These are phyloP conservation scores for Indicator indicator DNA, from an alignment of 2,113 vertebrate genomes.

Conservation along the genomic window DNA sequence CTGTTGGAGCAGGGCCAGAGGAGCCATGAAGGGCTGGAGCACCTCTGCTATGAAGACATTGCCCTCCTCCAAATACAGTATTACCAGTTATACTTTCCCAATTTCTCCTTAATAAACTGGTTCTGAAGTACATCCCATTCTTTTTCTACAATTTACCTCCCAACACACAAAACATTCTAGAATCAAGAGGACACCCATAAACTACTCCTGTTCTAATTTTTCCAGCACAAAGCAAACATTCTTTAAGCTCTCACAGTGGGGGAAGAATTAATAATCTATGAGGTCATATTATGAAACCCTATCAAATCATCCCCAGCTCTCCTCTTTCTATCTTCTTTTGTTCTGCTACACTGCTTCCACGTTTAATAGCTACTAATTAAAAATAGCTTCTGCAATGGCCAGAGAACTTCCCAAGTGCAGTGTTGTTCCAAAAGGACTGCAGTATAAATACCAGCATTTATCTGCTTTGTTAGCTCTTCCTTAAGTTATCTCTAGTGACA, in stretches of 20 bases:
- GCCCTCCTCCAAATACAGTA: neutral
- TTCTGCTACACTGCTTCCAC: neutral
- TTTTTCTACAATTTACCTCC: neutral
- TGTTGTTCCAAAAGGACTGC: neutral
- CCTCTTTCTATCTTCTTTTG: neutral
- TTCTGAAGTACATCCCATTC: neutral
- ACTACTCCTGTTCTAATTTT: neutral
- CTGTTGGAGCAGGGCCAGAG: too few species aligned
- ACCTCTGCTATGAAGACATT: neutral
- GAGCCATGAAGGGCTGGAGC: too few species aligned
- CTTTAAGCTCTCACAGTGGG: neutral
- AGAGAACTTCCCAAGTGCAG: neutral
- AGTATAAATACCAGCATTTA: neutral
- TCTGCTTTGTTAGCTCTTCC: neutral
- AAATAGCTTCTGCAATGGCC: neutral
- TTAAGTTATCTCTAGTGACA: neutral
- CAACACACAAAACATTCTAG: neutral
- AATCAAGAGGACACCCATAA: neutral
- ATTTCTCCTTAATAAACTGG: neutral
- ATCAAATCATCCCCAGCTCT: neutral
- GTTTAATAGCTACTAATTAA: neutral
- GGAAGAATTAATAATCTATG: neutral
- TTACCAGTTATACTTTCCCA: neutral
- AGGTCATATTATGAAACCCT: neutral
- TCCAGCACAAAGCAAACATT: neutral